These are phyloP conservation scores for Azorinus chamasolen DNA, from an alignment of 2,888 invertebrate genomes.

Conservation along the genomic window DNA sequence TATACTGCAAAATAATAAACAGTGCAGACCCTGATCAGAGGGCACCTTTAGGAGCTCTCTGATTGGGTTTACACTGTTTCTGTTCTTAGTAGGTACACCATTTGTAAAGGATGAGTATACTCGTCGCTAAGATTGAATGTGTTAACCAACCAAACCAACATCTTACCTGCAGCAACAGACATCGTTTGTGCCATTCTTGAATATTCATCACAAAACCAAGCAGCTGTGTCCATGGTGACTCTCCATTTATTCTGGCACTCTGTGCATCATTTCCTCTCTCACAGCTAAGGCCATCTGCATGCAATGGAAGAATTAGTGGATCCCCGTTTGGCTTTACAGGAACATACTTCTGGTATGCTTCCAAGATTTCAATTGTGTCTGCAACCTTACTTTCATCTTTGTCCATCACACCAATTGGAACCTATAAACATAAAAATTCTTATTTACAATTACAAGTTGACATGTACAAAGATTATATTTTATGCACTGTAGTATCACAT, in stretches of 20 bases:
- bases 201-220: constrained; percentile 35
- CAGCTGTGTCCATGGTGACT: constrained; percentile 29
- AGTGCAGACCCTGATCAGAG: no score
- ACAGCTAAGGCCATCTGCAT: constrained; percentile 58
- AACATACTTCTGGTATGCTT: constrained; percentile 57
- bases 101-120: no score
- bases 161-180: constrained; percentile 49
- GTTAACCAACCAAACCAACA: no score
- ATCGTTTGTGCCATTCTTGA: constrained; percentile 57
- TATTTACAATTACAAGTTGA: no score
- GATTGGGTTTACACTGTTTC: no score
- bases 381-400: constrained; percentile 58
- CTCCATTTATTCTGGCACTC: constrained; percentile 46
- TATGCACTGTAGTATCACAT: no score
- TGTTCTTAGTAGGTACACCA: no score
- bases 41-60: no score
- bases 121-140: no score
- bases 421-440: constrained; percentile 15
- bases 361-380: constrained; percentile 58
- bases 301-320: constrained; percentile 35
- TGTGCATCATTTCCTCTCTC: constrained; percentile 60
- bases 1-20: no score
- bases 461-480: no score
- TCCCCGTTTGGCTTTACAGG: constrained; percentile 36
- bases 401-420: constrained; percentile 58